These are phyloP conservation scores for Agelaius phoeniceus DNA, from an alignment of 2,113 vertebrate genomes.

Conservation along the genomic window DNA sequence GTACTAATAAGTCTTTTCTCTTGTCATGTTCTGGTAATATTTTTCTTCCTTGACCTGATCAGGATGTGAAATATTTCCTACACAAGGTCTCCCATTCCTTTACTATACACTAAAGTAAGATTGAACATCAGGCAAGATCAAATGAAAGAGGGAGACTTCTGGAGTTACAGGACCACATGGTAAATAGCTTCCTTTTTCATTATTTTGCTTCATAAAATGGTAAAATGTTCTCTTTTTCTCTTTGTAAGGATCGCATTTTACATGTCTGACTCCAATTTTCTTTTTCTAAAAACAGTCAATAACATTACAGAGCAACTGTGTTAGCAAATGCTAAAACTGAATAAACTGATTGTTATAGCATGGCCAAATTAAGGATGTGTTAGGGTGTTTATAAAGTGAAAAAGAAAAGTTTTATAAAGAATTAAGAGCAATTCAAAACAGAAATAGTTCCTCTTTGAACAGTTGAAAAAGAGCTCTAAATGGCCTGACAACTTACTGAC, in stretches of 20 bases:
- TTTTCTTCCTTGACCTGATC: neutral
- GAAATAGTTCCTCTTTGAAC: neutral
- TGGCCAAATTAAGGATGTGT: neutral
- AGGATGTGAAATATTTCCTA: neutral
- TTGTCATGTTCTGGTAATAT: neutral
- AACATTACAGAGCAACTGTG: neutral
- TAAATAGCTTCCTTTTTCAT: neutral
- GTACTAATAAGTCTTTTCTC: neutral
- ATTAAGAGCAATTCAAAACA: neutral
- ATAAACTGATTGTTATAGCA: neutral
- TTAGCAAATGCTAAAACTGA: neutral
- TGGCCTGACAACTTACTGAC: neutral
- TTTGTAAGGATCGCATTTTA: neutral
- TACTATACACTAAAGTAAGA: neutral
- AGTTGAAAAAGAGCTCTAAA: neutral
- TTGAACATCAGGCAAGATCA: neutral
- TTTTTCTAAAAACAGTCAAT: neutral
- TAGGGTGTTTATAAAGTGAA: neutral
- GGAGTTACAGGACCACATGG: neutral
- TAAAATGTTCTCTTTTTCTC: neutral
- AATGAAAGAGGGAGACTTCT: neutral
- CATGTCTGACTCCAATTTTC: neutral
- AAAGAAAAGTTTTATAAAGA: neutral
- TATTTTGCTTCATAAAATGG: neutral
- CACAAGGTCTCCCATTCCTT: neutral